Percentiles rank a stretch among this genome's conserved stretches.
Evolutionary conservation across 35 echinoderm and acorn worm species (phyloP).

Genomic region (Acanthaster planci): DNA sequence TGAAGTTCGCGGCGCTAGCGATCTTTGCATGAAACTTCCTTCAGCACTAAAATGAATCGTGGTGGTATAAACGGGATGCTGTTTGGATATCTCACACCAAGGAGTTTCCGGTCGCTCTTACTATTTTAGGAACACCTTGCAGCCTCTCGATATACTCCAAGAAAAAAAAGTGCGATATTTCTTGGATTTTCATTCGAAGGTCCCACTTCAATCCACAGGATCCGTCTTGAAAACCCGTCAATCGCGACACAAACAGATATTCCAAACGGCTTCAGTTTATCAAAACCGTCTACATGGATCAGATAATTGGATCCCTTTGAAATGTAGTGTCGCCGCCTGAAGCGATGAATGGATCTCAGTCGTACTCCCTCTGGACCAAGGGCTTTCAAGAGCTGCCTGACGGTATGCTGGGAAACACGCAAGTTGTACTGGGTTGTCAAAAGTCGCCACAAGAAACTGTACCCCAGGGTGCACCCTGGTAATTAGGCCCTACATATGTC

Average conservation of each 20-base stretch:
- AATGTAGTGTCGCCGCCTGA: constrained; percentile 34
- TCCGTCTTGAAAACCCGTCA: constrained; percentile 60
- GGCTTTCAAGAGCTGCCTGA: constrained; percentile 15
- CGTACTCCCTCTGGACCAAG: constrained; percentile 53
- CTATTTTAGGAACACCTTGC: constrained; percentile 31
- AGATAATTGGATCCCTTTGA: constrained; percentile 61
- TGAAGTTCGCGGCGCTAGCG: no score
- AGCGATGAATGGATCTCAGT: constrained; percentile 7
- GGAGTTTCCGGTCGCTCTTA: constrained; percentile 56
- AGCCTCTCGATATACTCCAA: constrained; percentile 11
- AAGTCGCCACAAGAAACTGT: constrained; percentile 48
- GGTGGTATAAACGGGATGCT: constrained; percentile 14
- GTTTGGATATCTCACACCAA: constrained; percentile 35
- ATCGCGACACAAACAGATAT: constrained; percentile 58
- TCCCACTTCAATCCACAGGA: constrained; percentile 61
- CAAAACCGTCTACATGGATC: constrained; percentile 55
- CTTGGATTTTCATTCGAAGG: constrained; percentile 56
- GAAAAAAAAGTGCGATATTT: constrained; percentile 42
- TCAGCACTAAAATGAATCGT: neutral
- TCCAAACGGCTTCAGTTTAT: constrained; percentile 73
- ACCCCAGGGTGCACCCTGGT: constrained; percentile 20
- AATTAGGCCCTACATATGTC: neutral
- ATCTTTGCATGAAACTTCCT: constrained; percentile 49
- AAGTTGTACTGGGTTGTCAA: constrained; percentile 36
- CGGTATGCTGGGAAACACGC: constrained; percentile 26